Percentiles rank a stretch among this genome's conserved stretches.
These are phyloP conservation scores for Pterostichus niger DNA, from an alignment of 2,888 invertebrate genomes.

Conservation along the genomic window DNA sequence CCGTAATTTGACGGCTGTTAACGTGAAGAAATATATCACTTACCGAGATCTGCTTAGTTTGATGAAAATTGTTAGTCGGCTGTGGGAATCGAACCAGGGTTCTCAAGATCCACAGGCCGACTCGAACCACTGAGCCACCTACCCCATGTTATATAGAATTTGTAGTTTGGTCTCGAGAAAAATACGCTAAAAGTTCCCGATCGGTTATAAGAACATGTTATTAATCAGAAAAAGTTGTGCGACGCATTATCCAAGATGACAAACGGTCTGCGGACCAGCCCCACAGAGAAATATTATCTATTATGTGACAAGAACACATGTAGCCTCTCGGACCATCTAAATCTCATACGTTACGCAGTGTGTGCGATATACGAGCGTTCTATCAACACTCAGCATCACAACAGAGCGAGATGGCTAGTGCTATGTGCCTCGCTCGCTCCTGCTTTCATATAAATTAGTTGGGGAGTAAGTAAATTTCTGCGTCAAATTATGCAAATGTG, in stretches of 20 bases:
- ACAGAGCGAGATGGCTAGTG: background rate
- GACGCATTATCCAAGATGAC: conserved; percentile 70
- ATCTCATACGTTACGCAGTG: background rate
- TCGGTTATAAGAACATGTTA: background rate
- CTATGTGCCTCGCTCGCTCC: background rate
- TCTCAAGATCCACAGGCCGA: too few species aligned
- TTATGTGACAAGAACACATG: conserved; percentile 77
- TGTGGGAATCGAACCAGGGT: too few species aligned
- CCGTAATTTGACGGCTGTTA: too few species aligned
- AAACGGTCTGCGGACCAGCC: conserved; percentile 74
- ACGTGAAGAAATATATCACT: too few species aligned
- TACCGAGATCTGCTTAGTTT: too few species aligned
- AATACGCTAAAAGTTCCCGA: background rate
- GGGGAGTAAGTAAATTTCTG: conserved; percentile 66
- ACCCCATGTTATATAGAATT: too few species aligned
- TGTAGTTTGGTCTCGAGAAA: too few species aligned
- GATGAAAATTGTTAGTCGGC: too few species aligned
- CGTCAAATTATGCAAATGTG: conserved; percentile 67
- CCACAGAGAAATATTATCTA: conserved; percentile 75
- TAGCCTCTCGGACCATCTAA: conserved; percentile 68
- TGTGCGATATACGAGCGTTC: background rate
- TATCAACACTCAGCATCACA: background rate
- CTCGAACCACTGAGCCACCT: too few species aligned
- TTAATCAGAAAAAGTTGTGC: conserved; percentile 31
- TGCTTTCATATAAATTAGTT: conserved; percentile 56